Evolutionary conservation across 2,888 invertebrate species (phyloP), one percentile per base, ranked within the genome.

Genomic region (Nebria brevicollis): DNA sequence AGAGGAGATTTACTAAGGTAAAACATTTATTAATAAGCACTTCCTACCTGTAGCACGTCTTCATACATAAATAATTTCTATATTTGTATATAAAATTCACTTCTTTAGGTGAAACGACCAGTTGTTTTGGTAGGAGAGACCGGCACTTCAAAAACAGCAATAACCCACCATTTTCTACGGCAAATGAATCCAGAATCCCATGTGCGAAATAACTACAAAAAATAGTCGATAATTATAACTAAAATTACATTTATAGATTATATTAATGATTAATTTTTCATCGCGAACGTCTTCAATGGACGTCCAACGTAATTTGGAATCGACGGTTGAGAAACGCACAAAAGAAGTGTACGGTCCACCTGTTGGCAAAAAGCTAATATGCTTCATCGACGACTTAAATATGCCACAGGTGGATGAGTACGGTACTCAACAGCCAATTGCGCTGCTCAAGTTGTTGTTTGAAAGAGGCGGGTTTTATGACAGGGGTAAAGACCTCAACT

Each of bases 371-470:
- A 94, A 95, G 86, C 92, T 98, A 87, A 92, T 97, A 65, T 93
- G 96, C 83, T 98, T 98, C 87, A 94, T 98, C 84, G 98, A 98
- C 86, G 97, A 98, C 87, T 94, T 98, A 94, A 97, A 97, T 87
- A 97, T 97, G 97, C 97, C 98, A 54, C 92, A 94, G 89, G 94
- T 95, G 72, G 96, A 96, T 86, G 93, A 92, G 0, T 97, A 97
- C 87, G 97, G 97, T 0, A 97, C 97, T 0, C 98, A 98, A 86
- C 98, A 98, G 86, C 97, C 98, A 0, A 96, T 97, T 84, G 98
- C 97, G 0, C 89, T 98, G 65, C 89, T 98, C n/a, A 98, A 97
- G 88, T 89, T 97, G 11, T 88, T 98, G n/a, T 93, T 98, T 83
- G 97, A 98, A 89, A 92, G 94, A 83, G 95, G 95, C 79, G 98